Conservation (phyloP, 2,113 vertebrate species). For the Gasterosteus aculeatus region DNA sequence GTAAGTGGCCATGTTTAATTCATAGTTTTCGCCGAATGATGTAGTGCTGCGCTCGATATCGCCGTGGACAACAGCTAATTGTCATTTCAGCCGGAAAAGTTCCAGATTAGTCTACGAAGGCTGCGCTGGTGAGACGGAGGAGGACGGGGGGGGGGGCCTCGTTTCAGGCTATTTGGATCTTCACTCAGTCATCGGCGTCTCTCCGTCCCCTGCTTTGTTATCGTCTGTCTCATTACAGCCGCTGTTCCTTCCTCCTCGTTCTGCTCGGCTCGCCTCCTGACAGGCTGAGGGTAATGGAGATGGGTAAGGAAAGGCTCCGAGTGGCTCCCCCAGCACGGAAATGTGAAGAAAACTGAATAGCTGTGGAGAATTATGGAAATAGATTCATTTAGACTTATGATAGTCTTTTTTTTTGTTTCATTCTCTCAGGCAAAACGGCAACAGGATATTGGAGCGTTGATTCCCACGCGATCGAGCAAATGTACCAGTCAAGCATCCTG, state of each 20-base stretch:
- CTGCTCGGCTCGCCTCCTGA: conserved; percentile 55
- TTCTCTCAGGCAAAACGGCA: conserved; percentile 29
- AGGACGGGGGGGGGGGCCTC: neutral
- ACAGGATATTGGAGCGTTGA: conserved; percentile 52
- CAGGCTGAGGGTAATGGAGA: conserved; percentile 63
- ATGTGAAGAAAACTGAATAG: conserved; percentile 38
- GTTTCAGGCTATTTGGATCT: conserved; percentile 40
- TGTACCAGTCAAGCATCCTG: conserved; percentile 35
- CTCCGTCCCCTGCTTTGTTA: conserved; percentile 44
- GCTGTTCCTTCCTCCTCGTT: conserved; percentile 47
- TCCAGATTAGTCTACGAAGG: neutral
- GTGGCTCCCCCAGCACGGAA: conserved; percentile 27
- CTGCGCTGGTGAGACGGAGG: neutral
- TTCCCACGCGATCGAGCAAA: conserved; percentile 35
- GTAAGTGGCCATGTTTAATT: conserved; percentile 59
- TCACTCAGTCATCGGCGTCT: conserved; percentile 42
- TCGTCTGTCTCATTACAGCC: conserved; percentile 61
- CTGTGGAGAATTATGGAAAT: conserved; percentile 64
- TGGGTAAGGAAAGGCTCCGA: conserved; percentile 43
- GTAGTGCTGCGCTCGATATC: conserved; percentile 22
- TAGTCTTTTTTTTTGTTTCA: conserved; percentile 17
- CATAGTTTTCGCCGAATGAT: conserved; percentile 46
- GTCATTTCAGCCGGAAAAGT: conserved; percentile 29
- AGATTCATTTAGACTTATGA: conserved; percentile 68
- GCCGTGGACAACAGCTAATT: conserved; percentile 40